Base-by-base conservation (phyloP, 2,888 invertebrate genomes). In the Caenorhabditis sulstoni region DNA sequence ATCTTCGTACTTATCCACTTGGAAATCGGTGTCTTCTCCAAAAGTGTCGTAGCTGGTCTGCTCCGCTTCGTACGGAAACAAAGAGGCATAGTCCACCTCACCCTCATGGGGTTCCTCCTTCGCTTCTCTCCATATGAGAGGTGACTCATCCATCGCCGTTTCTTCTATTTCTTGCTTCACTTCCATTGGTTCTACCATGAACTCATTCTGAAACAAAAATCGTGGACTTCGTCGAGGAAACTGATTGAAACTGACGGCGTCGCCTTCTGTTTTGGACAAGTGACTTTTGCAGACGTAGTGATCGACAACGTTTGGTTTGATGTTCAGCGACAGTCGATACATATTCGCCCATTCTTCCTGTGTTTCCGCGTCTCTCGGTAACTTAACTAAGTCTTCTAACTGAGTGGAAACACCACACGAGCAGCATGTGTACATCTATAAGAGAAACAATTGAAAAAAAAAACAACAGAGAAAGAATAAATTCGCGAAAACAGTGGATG, bases 1-100 rank as follows among this genome's bases (percentile, higher is more conserved):
- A 20, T 57, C 55, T 4, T 22, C 49, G 37, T 35, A 18, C 29
- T 0, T 4, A 7, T 44, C 50, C 7, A 20, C n/a, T 11, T 50
- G 29, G 5, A n/a, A 18, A 18, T n/a, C 18, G 4, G 14, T 44
- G 1, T 20, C 16, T 3, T 70, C 70, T 0, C 55, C 53, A n/a
- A n/a, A 61, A 1, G 20, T 41, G 5, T 11, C 37, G 23, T 52
- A 57, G 37, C 62, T 57, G 1, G 22, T 39, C 12, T 52, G 35
- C n/a, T 71, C 57, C 49, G 49, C 41, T 55, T 57, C 71, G 14
- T 49, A 64, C 2, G 55, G 55, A 3, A 62, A 29, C 29, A 29
- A 16, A 11, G 49, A 23, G 9, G 23, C 64, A n/a, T 47, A 57
- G 12, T 35, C 22, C 12, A 5, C 37, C 3, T 44, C 39, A 29